These are phyloP conservation scores for Trisateles emortualis DNA, from an alignment of 2,888 invertebrate species.

Conservation along the genomic window DNA sequence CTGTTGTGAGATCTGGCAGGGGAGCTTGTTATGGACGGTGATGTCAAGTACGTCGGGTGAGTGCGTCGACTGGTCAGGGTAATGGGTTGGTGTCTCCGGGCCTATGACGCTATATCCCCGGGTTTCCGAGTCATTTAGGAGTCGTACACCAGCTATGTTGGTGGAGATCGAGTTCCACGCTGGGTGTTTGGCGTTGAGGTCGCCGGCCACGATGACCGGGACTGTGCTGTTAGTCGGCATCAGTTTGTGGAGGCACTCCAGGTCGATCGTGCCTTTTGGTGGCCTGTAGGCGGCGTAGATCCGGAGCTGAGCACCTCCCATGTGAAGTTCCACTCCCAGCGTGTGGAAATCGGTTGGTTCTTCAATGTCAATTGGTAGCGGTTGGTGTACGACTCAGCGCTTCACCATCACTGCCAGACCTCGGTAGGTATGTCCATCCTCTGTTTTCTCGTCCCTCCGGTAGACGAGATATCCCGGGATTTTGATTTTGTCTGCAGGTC, in stretches of 20 bases:
- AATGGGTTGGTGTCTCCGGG: neutral
- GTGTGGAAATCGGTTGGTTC: neutral
- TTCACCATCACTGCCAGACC: neutral
- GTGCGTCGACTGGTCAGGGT: neutral
- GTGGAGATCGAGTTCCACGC: constrained; percentile 3
- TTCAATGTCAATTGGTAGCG: neutral
- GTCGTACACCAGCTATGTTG: neutral
- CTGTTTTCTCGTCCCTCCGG: constrained; percentile 5
- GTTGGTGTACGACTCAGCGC: neutral
- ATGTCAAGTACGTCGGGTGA: neutral
- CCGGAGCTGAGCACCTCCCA: neutral
- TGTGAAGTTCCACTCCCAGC: neutral
- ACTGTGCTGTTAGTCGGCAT: neutral
- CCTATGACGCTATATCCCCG: neutral
- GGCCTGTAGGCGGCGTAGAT: neutral
- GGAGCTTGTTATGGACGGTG: neutral
- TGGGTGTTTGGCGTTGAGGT: constrained; percentile 11
- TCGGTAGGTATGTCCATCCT: neutral
- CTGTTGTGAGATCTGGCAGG: neutral
- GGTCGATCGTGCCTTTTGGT: neutral
- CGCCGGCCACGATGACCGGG: neutral
- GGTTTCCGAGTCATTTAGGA: constrained; percentile 6
- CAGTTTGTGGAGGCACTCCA: too few species aligned
- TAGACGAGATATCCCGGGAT: constrained; percentile 8
- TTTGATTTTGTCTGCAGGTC: neutral